Base-by-base conservation (phyloP, 2,888 invertebrate species). In the Cryptus armator region DNA sequence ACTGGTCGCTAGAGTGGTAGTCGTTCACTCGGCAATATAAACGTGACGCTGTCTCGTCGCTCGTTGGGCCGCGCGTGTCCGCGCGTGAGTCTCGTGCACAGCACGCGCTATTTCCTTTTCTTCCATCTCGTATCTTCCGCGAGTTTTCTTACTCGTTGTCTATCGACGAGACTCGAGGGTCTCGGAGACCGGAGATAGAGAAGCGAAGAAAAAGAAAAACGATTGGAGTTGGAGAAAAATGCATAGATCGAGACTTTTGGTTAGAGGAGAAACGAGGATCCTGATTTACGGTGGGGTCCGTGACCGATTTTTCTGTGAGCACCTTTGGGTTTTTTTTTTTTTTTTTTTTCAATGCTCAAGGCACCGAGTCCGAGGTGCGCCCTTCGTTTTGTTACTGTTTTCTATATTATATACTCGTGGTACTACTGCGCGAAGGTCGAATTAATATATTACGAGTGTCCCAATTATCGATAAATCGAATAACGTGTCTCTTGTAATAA, bases 261-360 rank as follows among this genome's bases (percentile, higher is more conserved):
- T 67, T 67, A 62, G 29, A 62, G 53, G 43, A 53, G 68, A 67
- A 64, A 74, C 84, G 16, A 32, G 48, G 68, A 24, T n/a, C 56
- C 75, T 85, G 79, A 83, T 86, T 83, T 76, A 85, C 81, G 78
- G 75, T 37, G 70, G 37, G 79, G 83, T 81, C 86, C 86, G 81
- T 86, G 86, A 86, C 86, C 86, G 86, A 85, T 85, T 86, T 86
- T 81, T 75, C 78, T 72, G 81, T 37, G 24, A 24, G 10, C 44
- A 24, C 24, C 24, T 24, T 24, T 24, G 24, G 24, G 1, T 1
- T 24, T 24, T 24, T 24, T 24, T 24, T 53, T 67, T 24, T 67
- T 62, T 68, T 43, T 70, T 78, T 70, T 53, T 71, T 72, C 84
- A 84, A 81, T 81, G 81, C 70, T 67, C 62, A 10, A 56, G 32